Conservation (phyloP, 35 echinoderm and acorn worm genomes). For the Lytechinus pictus region DNA sequence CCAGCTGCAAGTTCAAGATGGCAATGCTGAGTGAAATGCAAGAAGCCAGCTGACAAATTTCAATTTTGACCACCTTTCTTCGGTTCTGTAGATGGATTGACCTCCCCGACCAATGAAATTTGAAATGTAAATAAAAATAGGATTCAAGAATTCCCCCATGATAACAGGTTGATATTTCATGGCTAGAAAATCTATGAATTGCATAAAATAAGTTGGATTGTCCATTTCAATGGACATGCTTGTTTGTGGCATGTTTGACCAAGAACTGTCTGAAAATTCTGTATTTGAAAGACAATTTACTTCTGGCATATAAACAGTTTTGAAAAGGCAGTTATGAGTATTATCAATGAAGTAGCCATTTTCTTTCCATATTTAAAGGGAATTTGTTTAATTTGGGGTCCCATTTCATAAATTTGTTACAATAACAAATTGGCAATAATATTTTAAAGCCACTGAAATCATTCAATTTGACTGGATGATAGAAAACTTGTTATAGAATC, state of each 20-base stretch:
- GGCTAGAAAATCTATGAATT: background rate
- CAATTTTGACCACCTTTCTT: background rate
- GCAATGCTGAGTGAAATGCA: background rate
- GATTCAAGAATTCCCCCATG: background rate
- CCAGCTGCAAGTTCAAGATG: background rate
- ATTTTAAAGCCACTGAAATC: too few species aligned
- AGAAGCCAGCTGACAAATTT: background rate
- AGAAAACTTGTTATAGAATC: too few species aligned
- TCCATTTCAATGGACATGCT: background rate
- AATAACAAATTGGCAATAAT: too few species aligned
- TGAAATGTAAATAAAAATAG: background rate
- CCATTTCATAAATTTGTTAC: too few species aligned
- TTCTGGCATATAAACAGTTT: background rate
- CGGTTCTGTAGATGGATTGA: background rate
- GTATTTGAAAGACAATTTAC: background rate
- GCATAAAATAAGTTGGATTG: background rate
- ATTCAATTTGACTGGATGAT: too few species aligned
- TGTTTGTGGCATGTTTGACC: too few species aligned
- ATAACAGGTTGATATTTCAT: background rate
- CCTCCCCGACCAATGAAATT: background rate
- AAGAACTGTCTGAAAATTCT: too few species aligned
- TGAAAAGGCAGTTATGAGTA: too few species aligned
- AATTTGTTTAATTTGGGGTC: too few species aligned
- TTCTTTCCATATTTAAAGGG: too few species aligned
- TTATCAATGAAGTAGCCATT: too few species aligned